Conservation (phyloP, 2,797 vertebrate genomes). For the Manis javanica region DNA sequence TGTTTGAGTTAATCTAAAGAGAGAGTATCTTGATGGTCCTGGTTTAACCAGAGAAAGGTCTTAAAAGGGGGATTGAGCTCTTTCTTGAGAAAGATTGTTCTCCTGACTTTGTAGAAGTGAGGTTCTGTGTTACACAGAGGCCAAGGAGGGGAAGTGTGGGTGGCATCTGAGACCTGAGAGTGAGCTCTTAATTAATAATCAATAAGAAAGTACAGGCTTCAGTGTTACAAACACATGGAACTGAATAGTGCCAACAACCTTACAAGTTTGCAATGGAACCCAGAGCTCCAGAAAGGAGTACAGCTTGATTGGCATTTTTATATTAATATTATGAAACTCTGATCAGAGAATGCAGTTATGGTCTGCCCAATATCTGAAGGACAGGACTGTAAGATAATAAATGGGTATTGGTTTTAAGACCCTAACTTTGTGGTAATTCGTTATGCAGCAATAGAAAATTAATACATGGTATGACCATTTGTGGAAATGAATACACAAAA, state of each 20-base stretch:
- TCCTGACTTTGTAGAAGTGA: neutral
- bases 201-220: neutral
- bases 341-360: neutral
- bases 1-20: neutral
- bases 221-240: neutral
- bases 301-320: neutral
- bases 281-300: neutral
- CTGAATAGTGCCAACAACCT: neutral
- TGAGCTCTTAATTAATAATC: neutral
- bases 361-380: neutral
- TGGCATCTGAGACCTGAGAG: neutral
- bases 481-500: neutral
- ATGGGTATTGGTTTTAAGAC: neutral
- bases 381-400: neutral
- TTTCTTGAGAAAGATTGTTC: neutral
- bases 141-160: neutral
- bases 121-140: neutral
- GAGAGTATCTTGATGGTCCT: neutral
- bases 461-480: neutral
- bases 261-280: neutral
- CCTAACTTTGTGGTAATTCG: neutral
- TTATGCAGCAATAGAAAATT: neutral
- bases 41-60: neutral
- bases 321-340: neutral
- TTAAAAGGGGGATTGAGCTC: neutral